Evolutionary conservation across 2,888 invertebrate species (phyloP), one percentile per base, ranked within the genome.

Genomic region (Cyclophora punctaria): DNA sequence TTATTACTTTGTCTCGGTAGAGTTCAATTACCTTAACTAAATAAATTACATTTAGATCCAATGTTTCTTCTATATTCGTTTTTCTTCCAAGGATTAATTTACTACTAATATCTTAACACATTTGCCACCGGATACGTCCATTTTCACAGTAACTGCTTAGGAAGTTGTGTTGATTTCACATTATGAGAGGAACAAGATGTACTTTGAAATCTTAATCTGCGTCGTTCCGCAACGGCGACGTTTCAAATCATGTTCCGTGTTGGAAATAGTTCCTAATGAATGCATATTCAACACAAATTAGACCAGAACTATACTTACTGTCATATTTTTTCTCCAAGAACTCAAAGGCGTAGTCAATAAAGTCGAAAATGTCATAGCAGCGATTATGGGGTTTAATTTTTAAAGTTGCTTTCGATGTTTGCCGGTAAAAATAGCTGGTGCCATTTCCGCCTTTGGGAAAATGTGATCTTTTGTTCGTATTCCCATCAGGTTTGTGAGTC

Each of bases 381-480:
- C n/a, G 2, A 34, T 49, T 5, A n/a, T 35, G 55, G 56, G 53
- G 56, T 58, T 52, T 51, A 44, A 58, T 57, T 60, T 55, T 56
- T 56, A 60, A 68, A 59, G 60, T 59, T 58, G 63, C 75, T 72
- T 71, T 20, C 20, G 67, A 53, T 53, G 57, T 47, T 56, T 41
- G 53, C 54, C 66, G 64, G 72, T 83, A 84, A 83, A 86, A 85
- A 85, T 85, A 86, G 85, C 75, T 71, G 58, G 61, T 65, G 73
- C 72, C 80, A 78, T 81, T 83, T 86, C 86, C 86, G 86, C 79
- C 80, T 81, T 74, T 68, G 71, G 76, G 71, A 76, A 75, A 78
- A 75, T 73, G 67, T 67, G 70, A 69, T 73, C 78, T 80, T 83
- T 82, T 83, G 78, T 81, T 82, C 70, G 73, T 76, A 20, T 71